phyloP scores from a whole-genome alignment of 2,888 invertebrate species.

The Platycheirus rosarum region DNA sequence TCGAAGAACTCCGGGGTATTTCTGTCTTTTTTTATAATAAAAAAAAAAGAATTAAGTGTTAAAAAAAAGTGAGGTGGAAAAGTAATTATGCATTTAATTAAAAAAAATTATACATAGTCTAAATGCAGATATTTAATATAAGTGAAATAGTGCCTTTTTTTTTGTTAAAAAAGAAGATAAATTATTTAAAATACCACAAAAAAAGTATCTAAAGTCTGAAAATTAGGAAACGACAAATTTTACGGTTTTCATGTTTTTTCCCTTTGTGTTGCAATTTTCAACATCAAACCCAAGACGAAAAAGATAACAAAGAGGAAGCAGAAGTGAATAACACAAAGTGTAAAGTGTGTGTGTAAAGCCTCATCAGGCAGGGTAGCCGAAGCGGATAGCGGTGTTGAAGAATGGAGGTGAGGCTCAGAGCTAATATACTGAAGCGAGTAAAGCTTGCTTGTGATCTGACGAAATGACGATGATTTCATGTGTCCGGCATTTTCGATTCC shows the following conservation, averaged over 20 bases:
- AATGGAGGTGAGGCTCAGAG: conserved; percentile 60
- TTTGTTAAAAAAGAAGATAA: conserved; percentile 2
- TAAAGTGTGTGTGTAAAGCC: conserved; percentile 5
- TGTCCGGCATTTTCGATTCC: conserved; percentile 68
- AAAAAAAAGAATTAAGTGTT: conserved; percentile 36
- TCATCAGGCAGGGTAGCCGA: too few species aligned
- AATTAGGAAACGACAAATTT: conserved; percentile 42
- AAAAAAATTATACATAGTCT: too few species aligned
- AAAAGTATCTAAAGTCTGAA: conserved; percentile 7
- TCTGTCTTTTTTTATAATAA: conserved; percentile 36
- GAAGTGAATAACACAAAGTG: conserved; percentile 39
- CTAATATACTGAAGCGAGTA: too few species aligned
- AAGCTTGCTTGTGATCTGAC: conserved; percentile 19
- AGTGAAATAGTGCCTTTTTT: conserved; percentile 26
- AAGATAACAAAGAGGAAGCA: conserved; percentile 25
- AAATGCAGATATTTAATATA: conserved; percentile 4
- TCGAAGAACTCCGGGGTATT: conserved; percentile 26
- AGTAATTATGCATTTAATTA: conserved; percentile 16
- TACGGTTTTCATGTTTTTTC: conserved; percentile 34
- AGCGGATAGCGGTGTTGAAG: conserved; percentile 42
- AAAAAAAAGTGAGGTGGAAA: conserved; percentile 21
- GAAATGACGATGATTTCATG: conserved; percentile 67
- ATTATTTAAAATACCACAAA: conserved; percentile 1
- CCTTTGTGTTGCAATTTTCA: conserved; percentile 67
- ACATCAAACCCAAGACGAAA: conserved; percentile 13